Evolutionary conservation across 2,797 vertebrate genomes (phyloP).

Genomic region (Pteropus rufus): DNA sequence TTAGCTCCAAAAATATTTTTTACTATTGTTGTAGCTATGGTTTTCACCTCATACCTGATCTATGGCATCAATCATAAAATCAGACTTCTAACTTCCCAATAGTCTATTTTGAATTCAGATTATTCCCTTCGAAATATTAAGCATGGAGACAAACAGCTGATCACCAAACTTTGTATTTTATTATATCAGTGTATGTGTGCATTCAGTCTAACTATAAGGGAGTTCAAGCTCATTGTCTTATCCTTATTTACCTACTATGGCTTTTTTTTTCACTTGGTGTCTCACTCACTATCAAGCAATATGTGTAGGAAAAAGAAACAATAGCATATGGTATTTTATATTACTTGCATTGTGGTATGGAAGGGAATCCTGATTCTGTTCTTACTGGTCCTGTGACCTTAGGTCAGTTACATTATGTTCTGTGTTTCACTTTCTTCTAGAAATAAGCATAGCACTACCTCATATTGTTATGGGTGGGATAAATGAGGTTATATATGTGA

Average conservation of each 20-base stretch:
- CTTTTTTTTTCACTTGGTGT: not conserved
- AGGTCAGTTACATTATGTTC: not conserved
- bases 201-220: not conserved
- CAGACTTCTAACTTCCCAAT: not conserved
- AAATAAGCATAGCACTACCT: not conserved
- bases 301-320: not conserved
- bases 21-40: not conserved
- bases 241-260: not conserved
- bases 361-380: not conserved
- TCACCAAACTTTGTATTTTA: not conserved
- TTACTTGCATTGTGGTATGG: not conserved
- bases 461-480: not conserved
- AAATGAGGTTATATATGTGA: not conserved
- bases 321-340: not conserved
- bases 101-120: not conserved
- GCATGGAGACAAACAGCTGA: not conserved
- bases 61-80: not conserved
- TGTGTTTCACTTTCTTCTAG: not conserved
- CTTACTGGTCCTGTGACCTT: not conserved
- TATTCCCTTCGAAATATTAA: not conserved
- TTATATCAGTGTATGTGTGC: not conserved
- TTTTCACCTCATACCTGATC: not conserved
- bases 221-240: not conserved
- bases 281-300: not conserved
- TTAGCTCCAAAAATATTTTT: not conserved